Conservation (phyloP, 2,888 invertebrate species). For the Pammene aurita region DNA sequence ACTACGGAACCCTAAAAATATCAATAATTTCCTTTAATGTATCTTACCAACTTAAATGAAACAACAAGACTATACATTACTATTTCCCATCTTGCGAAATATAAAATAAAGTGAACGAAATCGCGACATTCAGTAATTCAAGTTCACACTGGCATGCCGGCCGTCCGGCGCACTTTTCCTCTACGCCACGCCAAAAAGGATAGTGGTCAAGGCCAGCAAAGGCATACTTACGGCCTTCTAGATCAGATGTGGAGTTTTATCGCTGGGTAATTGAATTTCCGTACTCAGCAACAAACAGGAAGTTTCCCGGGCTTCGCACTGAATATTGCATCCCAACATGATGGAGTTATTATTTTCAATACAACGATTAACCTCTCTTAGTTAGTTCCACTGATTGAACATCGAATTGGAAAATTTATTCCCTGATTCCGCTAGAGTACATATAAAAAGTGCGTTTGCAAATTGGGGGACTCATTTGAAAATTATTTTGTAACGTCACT, state of each 20-base stretch:
- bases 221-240: conserved; percentile 23
- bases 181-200: not conserved
- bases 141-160: conserved; percentile 39
- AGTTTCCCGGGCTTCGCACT: conserved; percentile 64
- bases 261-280: conserved; percentile 80
- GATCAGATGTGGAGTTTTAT: conserved; percentile 66
- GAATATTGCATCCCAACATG: conserved; percentile 68
- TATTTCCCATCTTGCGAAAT: conserved; percentile 16
- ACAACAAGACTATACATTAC: conserved; percentile 21
- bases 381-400: conserved; percentile 30
- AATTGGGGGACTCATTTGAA: conserved; percentile 16
- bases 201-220: not conserved
- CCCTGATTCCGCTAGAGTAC: not conserved
- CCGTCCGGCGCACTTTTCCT: conserved; percentile 35
- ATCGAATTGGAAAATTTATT: conserved; percentile 11
- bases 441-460: conserved; percentile 3
- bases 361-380: conserved; percentile 52
- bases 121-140: conserved; percentile 41
- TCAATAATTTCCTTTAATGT: not conserved
- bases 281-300: conserved; percentile 76
- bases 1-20: no score
- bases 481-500: conserved; percentile 38
- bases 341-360: conserved; percentile 72
- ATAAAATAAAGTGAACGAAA: conserved; percentile 36
- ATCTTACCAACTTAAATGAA: conserved; percentile 14